Conservation (phyloP, 2,113 vertebrate species). For the Bos javanicus region DNA sequence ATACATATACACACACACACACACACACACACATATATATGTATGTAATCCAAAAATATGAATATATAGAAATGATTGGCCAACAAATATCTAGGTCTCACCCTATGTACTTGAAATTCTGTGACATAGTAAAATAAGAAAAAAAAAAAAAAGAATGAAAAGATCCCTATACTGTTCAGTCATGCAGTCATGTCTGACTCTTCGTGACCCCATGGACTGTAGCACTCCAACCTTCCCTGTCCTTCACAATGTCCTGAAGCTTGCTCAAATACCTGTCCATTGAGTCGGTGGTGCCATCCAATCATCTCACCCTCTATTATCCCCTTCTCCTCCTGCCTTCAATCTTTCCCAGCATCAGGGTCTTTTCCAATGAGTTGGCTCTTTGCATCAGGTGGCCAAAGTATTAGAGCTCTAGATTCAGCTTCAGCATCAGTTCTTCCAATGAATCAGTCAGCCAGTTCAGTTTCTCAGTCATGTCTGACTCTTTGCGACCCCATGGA, state of each 20-base stretch:
- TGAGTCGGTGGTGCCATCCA: background rate
- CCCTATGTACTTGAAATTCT: background rate
- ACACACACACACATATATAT: accelerated
- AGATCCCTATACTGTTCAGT: background rate
- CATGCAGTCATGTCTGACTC: accelerated
- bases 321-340: background rate
- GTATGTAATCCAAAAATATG: background rate
- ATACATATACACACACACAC: accelerated
- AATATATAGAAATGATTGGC: background rate
- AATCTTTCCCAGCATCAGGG: background rate
- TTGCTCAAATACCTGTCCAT: background rate
- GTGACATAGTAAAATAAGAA: background rate
- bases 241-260: background rate
- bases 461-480: background rate
- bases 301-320: background rate
- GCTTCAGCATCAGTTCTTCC: background rate
- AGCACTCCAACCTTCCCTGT: background rate
- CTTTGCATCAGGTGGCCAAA: background rate
- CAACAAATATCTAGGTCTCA: background rate
- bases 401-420: background rate
- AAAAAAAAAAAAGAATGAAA: background rate
- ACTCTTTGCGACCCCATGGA: background rate
- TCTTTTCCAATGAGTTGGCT: background rate
- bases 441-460: background rate
- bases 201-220: background rate